A percentile compares a stretch with the other conserved stretches of the same genome.
Evolutionary conservation across 1,140 invertebrate genomes (phyloP).

Genomic region (Drosophila varians): DNA sequence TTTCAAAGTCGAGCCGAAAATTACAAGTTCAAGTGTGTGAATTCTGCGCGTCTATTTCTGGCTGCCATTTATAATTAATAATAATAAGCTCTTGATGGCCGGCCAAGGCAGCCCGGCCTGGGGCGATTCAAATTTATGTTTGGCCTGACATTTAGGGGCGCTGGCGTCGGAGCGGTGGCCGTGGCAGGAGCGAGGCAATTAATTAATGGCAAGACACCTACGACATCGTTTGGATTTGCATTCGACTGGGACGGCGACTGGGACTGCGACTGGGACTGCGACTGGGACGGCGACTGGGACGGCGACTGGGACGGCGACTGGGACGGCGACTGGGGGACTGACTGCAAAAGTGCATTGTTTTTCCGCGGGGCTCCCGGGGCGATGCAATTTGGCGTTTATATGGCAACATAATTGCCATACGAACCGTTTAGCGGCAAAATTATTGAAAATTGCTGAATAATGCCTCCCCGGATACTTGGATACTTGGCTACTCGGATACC

Average conservation of each 20-base stretch:
- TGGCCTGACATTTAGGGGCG: constrained; percentile 59
- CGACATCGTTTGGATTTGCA: too few relatives aligned
- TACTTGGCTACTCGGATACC: too few relatives aligned
- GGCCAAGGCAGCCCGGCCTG: constrained; percentile 32
- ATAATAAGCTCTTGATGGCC: constrained; percentile 43
- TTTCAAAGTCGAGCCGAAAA: constrained; percentile 29
- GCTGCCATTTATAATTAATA: constrained; percentile 58
- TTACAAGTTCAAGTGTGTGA: constrained; percentile 20
- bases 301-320: too few relatives aligned
- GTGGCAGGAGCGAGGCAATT: constrained; percentile 45
- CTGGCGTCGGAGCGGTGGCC: background rate
- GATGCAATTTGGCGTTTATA: constrained; percentile 50
- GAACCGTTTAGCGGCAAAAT: constrained; percentile 45
- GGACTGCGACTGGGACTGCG: too few relatives aligned
- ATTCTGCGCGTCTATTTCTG: constrained; percentile 30
- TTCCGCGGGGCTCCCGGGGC: constrained; percentile 26
- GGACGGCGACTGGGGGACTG: too few relatives aligned
- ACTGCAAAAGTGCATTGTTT: constrained; percentile 25
- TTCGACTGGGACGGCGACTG: too few relatives aligned
- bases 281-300: too few relatives aligned
- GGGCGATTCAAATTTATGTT: constrained; percentile 69
- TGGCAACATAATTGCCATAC: constrained; percentile 49
- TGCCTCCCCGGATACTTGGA: too few relatives aligned
- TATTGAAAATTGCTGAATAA: constrained; percentile 50
- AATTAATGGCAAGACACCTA: constrained; percentile 68